Conservation (phyloP, 2,797 vertebrate genomes). For the Threskiornis aethiopicus region DNA sequence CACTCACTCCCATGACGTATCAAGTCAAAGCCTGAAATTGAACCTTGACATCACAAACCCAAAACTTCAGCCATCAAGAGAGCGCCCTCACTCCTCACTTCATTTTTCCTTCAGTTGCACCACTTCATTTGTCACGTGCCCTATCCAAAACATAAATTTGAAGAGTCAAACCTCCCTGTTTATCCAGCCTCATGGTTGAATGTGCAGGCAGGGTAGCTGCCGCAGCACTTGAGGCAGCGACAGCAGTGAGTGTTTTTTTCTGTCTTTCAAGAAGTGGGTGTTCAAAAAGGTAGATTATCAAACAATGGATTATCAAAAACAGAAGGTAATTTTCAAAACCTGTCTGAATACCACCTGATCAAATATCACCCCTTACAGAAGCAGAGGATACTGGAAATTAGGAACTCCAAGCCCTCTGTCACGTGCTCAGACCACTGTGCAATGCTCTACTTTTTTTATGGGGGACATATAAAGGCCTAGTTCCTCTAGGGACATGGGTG, state of each 20-base stretch:
- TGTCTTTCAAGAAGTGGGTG: background rate
- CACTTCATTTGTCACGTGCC: background rate
- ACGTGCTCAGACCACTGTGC: background rate
- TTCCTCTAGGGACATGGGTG: background rate
- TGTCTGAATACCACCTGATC: background rate
- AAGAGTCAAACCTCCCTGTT: background rate
- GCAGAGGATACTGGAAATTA: background rate
- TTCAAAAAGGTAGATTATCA: background rate
- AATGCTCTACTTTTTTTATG: background rate
- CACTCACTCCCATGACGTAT: fast-evolving
- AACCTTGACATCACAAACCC: fast-evolving
- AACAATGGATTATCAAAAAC: background rate
- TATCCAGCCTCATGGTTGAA: background rate
- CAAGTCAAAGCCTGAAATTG: background rate
- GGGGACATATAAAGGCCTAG: background rate
- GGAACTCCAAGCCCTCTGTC: background rate
- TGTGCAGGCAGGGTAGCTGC: background rate
- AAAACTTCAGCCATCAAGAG: background rate
- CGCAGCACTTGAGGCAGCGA: background rate
- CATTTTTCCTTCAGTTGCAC: background rate
- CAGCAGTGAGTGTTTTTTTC: background rate
- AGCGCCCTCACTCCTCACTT: background rate
- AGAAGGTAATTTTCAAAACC: background rate
- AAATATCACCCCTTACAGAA: background rate
- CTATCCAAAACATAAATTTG: background rate